Conservation (phyloP, 2,888 invertebrate genomes). For the Desoria tigrina region DNA sequence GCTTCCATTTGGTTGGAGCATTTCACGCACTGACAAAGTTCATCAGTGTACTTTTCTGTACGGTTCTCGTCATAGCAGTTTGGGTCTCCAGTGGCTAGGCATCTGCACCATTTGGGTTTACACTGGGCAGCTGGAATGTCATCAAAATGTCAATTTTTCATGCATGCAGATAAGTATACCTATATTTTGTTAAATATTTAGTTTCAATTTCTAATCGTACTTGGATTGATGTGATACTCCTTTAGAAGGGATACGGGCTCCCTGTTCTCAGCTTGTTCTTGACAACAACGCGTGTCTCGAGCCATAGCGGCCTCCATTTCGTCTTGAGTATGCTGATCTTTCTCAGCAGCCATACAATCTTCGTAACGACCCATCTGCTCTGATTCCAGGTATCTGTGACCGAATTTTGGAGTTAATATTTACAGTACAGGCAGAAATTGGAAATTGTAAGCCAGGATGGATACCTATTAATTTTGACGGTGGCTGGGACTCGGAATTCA, state of each 20-base stretch:
- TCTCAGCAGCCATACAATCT: slow-evolving; percentile 39
- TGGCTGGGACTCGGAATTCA: slow-evolving; percentile 45
- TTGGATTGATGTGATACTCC: slow-evolving; percentile 38
- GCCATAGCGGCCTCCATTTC: slow-evolving; percentile 25
- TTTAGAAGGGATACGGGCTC: slow-evolving; percentile 42
- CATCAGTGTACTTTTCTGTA: slow-evolving; percentile 38
- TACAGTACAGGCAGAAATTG: neutral
- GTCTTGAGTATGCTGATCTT: slow-evolving; percentile 25
- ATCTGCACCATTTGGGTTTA: slow-evolving; percentile 47
- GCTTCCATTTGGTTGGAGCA: slow-evolving; percentile 38
- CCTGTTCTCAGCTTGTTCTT: slow-evolving; percentile 39
- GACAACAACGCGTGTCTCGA: slow-evolving; percentile 37
- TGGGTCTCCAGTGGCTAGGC: slow-evolving; percentile 49
- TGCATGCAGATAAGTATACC: slow-evolving; percentile 16
- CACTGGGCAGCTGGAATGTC: slow-evolving; percentile 23
- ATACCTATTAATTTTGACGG: slow-evolving; percentile 39
- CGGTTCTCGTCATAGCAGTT: slow-evolving; percentile 44
- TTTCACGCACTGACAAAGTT: slow-evolving; percentile 38
- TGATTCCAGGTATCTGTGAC: slow-evolving; percentile 38
- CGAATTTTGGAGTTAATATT: neutral
- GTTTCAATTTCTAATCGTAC: too few species aligned
- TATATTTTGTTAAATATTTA: neutral
- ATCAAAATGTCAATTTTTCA: too few species aligned
- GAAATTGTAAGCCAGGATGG: neutral
- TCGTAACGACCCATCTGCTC: slow-evolving; percentile 46